Evolutionary conservation across 1,140 invertebrate genomes (phyloP).

Genomic region (Bicyclus anynana): DNA sequence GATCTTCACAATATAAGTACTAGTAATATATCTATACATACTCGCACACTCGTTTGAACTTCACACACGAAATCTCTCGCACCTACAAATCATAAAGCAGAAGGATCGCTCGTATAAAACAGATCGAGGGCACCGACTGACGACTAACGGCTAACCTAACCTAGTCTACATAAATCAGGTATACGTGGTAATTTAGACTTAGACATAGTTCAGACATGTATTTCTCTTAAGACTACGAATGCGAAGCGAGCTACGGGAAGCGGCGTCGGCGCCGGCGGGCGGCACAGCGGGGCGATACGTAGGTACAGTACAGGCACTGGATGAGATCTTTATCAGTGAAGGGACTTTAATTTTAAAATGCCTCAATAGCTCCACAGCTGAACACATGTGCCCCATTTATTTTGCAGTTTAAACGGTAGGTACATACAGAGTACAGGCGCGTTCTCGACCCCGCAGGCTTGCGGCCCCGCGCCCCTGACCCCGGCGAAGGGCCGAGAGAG

Average conservation of each 20-base stretch:
- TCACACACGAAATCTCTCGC: not conserved
- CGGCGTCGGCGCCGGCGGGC: too few species aligned
- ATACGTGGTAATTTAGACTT: conserved; percentile 39
- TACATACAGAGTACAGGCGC: too few species aligned
- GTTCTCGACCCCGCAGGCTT: too few species aligned
- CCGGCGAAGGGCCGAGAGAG: too few species aligned
- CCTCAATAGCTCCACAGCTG: too few species aligned
- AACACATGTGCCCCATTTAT: too few species aligned
- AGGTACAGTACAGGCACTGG: too few species aligned
- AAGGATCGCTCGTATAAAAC: conserved; percentile 29
- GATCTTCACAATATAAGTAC: not conserved
- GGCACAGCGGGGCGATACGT: too few species aligned
- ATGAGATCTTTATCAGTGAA: too few species aligned
- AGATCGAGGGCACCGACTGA: conserved; percentile 19
- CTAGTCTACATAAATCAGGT: conserved; percentile 42
- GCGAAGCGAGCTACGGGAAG: conserved; percentile 6
- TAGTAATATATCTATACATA: too few species aligned
- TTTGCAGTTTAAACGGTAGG: not conserved
- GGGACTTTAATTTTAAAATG: too few species aligned
- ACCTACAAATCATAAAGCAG: not conserved
- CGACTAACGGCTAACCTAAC: conserved; percentile 13
- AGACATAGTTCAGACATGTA: conserved; percentile 70
- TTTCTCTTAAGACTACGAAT: conserved; percentile 49
- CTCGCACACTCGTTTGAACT: not conserved
- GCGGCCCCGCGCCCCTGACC: too few species aligned